Percentiles rank a stretch among this genome's conserved stretches.
Conservation (phyloP, 2,888 invertebrate genomes). For the Bibio marci region DNA sequence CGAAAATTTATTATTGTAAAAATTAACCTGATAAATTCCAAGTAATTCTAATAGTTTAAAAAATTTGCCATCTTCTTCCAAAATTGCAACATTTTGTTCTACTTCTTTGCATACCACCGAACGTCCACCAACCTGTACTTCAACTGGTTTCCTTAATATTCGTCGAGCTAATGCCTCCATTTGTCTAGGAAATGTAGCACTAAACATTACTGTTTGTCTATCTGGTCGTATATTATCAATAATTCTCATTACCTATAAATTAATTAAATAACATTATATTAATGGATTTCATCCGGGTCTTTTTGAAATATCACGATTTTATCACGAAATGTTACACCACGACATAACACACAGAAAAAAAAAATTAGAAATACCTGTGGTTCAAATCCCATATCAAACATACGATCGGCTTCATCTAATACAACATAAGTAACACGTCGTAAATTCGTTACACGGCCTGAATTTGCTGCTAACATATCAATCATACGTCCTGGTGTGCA, state of each 20-base stretch:
- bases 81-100: slow-evolving; percentile 80
- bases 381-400: slow-evolving; percentile 99
- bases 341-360: slow-evolving; percentile 3
- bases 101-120: slow-evolving; percentile 97
- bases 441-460: slow-evolving; percentile 92
- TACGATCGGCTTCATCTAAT: slow-evolving; percentile 95
- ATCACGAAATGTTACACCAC: no score
- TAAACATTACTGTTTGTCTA: slow-evolving; percentile 96
- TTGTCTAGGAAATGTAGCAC: slow-evolving; percentile 95
- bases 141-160: slow-evolving; percentile 86
- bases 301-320: no score
- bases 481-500: slow-evolving; percentile 98
- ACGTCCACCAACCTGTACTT: slow-evolving; percentile 92
- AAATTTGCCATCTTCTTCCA: slow-evolving; percentile 95
- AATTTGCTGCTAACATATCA: slow-evolving; percentile 98
- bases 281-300: no score
- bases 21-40: slow-evolving; percentile 64
- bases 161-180: slow-evolving; percentile 96
- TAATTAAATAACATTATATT: no score
- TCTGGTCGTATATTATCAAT: slow-evolving; percentile 95
- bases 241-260: slow-evolving; percentile 72
- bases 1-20: no score
- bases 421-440: slow-evolving; percentile 95
- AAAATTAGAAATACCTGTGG: slow-evolving; percentile 20
- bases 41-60: slow-evolving; percentile 93